Conservation (phyloP, 2,797 vertebrate genomes). For the Vultur gryphus region DNA sequence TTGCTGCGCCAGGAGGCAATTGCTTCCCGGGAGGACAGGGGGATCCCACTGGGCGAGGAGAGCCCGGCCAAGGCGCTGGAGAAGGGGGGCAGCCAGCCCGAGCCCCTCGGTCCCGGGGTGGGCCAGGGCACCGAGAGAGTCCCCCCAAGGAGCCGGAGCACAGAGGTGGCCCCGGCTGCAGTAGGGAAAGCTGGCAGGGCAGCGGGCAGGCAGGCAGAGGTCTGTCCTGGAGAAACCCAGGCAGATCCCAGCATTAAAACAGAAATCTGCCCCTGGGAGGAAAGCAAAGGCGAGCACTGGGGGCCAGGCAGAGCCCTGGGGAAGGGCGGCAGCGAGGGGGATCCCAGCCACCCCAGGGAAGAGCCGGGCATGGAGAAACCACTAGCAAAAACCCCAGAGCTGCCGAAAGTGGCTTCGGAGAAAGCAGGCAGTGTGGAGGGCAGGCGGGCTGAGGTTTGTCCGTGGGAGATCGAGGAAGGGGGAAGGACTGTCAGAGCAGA, state of each 20-base stretch:
- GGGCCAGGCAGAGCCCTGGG: not conserved
- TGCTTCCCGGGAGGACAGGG: not conserved
- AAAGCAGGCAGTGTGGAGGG: not conserved
- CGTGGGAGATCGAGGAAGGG: not conserved
- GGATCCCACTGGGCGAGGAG: fast-evolving
- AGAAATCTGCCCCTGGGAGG: conserved; percentile 63
- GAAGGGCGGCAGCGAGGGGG: not conserved
- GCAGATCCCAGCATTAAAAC: conserved; percentile 39
- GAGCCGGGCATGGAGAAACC: not conserved
- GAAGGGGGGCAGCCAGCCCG: conserved; percentile 44
- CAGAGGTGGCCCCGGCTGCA: not conserved
- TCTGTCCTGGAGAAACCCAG: not conserved
- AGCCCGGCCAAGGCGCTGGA: not conserved
- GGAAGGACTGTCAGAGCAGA: not conserved
- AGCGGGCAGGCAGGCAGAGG: fast-evolving
- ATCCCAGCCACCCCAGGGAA: not conserved
- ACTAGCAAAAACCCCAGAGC: not conserved
- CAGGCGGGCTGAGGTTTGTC: not conserved
- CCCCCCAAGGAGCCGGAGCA: not conserved
- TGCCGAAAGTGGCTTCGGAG: not conserved
- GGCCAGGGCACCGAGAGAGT: not conserved
- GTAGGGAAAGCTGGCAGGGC: not conserved
- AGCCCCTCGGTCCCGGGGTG: conserved; percentile 58
- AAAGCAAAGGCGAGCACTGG: not conserved
- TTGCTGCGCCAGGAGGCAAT: not conserved